Evolutionary conservation across 2,888 invertebrate species (phyloP), one percentile per base, ranked within the genome.

Genomic region (Papilio gigon): DNA sequence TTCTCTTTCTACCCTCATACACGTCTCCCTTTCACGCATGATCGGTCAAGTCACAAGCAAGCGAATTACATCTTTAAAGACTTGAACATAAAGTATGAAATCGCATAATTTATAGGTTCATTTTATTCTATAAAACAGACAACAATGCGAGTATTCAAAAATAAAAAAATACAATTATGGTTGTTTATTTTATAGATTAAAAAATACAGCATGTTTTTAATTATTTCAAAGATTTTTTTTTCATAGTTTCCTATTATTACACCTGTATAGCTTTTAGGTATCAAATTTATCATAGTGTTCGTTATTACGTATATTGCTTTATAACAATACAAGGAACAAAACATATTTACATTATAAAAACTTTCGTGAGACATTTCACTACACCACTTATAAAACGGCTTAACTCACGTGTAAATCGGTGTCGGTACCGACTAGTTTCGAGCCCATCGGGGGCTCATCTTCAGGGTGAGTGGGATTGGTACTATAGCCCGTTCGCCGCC

Each of bases 1-100:
- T 74, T 68, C 63, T 81, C 79, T 80, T 80, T 82, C 72, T 73
- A 75, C 71, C 71, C 72, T 77, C 72, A 47, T 47, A 73, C 76
- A 77, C 77, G 70, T 72, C 6, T 27, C 68, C 72, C 78, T 76
- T 73, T 70, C 67, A 76, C 76, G 75, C 74, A 71, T 75, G 76
- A 76, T 77, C 75, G 59, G 53, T 73, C 63, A 58, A 56, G 47
- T 68, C 64, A 63, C 61, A 40, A 62, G 73, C 74, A 71, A 70
- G 71, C 59, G 35, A 63, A 9, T 22, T 59, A n/a, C 25, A 59
- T 14, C 35, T 65, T 44, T 47, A 59, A 35, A 12, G 9, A 11
- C 20, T 56, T 56, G 35, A 0, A 5, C 22, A 40, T 67, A 30
- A 33, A 67, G 37, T 61, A 40, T 22, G 8, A 25, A 53, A 56